phyloP scores from a whole-genome alignment of 2,888 invertebrate genomes.

The Ochropleura leucogaster region DNA sequence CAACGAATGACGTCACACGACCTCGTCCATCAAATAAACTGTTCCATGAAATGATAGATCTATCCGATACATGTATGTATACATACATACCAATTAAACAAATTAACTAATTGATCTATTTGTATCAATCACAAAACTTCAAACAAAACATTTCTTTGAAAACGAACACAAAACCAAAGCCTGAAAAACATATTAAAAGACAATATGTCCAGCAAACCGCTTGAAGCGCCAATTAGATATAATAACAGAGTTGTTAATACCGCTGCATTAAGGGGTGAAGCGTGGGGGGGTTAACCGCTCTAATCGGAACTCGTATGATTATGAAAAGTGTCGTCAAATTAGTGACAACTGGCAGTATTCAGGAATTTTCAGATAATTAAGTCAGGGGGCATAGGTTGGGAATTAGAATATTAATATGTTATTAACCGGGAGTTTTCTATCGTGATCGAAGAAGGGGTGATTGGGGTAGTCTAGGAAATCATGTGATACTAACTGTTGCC shows the following conservation, averaged over 20 bases:
- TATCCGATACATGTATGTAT: neutral
- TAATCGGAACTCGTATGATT: conserved; percentile 75
- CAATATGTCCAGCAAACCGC: conserved; percentile 49
- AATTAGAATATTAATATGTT: conserved; percentile 53
- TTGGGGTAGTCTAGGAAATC: neutral
- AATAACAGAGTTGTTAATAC: conserved; percentile 64
- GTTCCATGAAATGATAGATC: neutral
- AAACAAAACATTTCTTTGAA: conserved; percentile 17
- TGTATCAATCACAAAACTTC: conserved; percentile 17
- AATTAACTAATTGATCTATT: neutral
- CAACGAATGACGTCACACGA: no score
- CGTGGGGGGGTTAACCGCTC: conserved; percentile 55
- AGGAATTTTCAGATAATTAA: conserved; percentile 61
- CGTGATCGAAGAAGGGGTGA: conserved; percentile 18
- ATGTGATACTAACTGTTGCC: no score
- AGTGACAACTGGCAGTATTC: conserved; percentile 57
- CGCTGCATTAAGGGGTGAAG: conserved; percentile 19
- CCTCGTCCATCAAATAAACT: neutral
- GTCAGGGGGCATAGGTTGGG: conserved; percentile 44
- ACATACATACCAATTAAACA: neutral
- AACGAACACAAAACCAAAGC: conserved; percentile 7
- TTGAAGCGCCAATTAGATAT: conserved; percentile 68
- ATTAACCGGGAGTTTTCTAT: conserved; percentile 27
- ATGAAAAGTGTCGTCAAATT: conserved; percentile 75
- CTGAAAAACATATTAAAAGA: conserved; percentile 8